Evolutionary conservation across 2,888 invertebrate species (phyloP).

Genomic region (Lobophora halterata): DNA sequence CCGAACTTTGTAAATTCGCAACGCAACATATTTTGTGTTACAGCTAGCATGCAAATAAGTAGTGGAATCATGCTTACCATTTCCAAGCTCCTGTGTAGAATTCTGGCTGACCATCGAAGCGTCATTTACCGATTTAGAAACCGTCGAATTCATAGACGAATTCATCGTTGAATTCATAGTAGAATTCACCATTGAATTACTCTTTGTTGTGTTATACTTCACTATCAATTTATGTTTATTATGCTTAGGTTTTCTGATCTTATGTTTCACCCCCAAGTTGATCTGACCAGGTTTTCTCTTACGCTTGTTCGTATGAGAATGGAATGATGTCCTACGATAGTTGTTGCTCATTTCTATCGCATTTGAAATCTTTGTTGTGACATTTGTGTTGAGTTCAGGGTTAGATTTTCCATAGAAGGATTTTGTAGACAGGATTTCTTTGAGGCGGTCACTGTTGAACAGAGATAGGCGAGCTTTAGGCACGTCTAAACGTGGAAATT

Average conservation of each 20-base stretch:
- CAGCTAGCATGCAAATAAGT: too few species aligned
- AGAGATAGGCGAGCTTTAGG: constrained; percentile 71
- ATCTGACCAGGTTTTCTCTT: constrained; percentile 79
- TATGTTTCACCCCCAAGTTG: constrained; percentile 84
- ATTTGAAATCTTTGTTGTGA: constrained; percentile 54
- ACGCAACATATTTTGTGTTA: too few species aligned
- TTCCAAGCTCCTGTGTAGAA: constrained; percentile 55
- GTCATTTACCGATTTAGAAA: constrained; percentile 40
- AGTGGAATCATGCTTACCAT: constrained; percentile 49
- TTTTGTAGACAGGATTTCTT: constrained; percentile 75
- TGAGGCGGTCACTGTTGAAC: constrained; percentile 65
- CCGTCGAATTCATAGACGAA: constrained; percentile 7
- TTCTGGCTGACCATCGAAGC: constrained; percentile 54
- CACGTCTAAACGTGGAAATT: constrained; percentile 57
- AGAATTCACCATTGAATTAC: constrained; percentile 26
- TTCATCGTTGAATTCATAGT: constrained; percentile 7
- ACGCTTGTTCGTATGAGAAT: constrained; percentile 49
- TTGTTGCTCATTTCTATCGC: constrained; percentile 55
- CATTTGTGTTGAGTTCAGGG: constrained; percentile 58
- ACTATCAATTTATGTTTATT: constrained; percentile 50
- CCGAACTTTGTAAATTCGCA: too few species aligned
- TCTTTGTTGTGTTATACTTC: constrained; percentile 29
- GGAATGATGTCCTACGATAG: constrained; percentile 47
- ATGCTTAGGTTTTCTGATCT: constrained; percentile 82
- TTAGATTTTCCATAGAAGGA: constrained; percentile 79